Evolutionary conservation across 2,888 invertebrate species (phyloP).

Genomic region (Drosophila anceps): DNA sequence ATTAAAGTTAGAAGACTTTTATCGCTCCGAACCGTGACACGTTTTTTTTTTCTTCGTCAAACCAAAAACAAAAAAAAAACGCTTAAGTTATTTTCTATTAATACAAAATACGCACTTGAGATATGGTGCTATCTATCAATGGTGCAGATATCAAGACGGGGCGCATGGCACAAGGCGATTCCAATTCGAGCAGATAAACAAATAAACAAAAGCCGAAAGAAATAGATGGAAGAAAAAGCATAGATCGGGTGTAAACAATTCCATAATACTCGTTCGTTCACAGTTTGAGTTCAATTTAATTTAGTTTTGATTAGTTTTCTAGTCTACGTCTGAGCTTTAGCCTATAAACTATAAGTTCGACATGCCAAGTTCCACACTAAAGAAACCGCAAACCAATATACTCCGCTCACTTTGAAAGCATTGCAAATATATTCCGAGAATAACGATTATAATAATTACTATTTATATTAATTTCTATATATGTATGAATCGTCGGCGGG

Average conservation of each 20-base stretch:
- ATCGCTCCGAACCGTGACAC: constrained; percentile 41
- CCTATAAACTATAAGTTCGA: not conserved
- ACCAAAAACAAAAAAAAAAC: constrained; percentile 11
- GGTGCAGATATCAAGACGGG: constrained; percentile 10
- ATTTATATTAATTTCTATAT: constrained; percentile 3
- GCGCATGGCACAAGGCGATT: not conserved
- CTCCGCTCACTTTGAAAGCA: not conserved
- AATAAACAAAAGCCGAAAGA: constrained; percentile 20
- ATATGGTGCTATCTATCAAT: constrained; percentile 42
- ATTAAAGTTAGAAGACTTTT: constrained; percentile 10
- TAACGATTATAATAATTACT: constrained; percentile 6
- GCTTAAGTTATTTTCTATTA: constrained; percentile 42
- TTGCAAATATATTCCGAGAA: constrained; percentile 2
- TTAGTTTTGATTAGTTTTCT: not conserved
- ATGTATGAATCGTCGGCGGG: not conserved
- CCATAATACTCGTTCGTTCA: not conserved
- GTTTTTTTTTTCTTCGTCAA: constrained; percentile 21
- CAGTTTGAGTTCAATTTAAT: not conserved
- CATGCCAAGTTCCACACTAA: not conserved
- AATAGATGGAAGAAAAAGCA: not conserved
- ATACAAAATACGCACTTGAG: constrained; percentile 47
- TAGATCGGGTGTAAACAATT: not conserved
- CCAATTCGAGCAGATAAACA: constrained; percentile 4
- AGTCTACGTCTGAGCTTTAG: too few species aligned
- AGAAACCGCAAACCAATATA: not conserved